Base-by-base conservation (phyloP, 2,888 invertebrate genomes). In the Pterostichus madidus region DNA sequence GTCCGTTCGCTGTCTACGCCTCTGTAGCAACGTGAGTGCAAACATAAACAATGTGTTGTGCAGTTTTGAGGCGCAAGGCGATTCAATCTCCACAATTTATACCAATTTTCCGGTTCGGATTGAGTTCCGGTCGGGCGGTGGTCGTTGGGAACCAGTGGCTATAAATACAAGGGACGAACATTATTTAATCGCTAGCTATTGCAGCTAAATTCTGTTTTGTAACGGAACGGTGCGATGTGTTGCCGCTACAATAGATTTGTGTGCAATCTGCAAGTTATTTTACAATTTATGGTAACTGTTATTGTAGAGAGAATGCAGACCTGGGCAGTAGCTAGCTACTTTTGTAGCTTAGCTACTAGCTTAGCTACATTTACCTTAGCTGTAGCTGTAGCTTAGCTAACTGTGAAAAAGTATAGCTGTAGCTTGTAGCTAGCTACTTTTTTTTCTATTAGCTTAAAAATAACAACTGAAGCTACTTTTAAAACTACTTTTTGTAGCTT, bases 91-190 rank as follows among this genome's bases (percentile, higher is more conserved):
- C 64, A 64, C 75, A 46, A 56, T 76, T 76, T 56, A 52, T 56
- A 52, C 53, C 56, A 76, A 76, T 76, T 76, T 76, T 79, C 79
- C 79, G 61, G 61, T 61, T 46, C 13, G 35, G 46, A 39, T 79
- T 79, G 24, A 44, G n/a, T 44, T 49, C 32, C 39, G 61, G 61
- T 79, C 35, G 11, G 32, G 17, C 24, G 24, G 24, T 24, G 24
- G 24, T 24, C 24, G 24, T 24, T 24, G 15, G 79, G 46, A 17
- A 11, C 56, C 46, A 64, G 46, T 46, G 79, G 13, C 59, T 39
- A 77, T 53, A 39, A 35, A 35, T 77, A 75, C 44, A 39, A 15
- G 15, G 39, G 35, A 32, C 59, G 35, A 35, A 32, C 77, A 77
- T 77, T 77, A 77, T 77, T 77, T 56, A 77, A 77, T 77, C 76